Conservation (phyloP, 2,888 invertebrate species). For the Spodoptera littoralis region DNA sequence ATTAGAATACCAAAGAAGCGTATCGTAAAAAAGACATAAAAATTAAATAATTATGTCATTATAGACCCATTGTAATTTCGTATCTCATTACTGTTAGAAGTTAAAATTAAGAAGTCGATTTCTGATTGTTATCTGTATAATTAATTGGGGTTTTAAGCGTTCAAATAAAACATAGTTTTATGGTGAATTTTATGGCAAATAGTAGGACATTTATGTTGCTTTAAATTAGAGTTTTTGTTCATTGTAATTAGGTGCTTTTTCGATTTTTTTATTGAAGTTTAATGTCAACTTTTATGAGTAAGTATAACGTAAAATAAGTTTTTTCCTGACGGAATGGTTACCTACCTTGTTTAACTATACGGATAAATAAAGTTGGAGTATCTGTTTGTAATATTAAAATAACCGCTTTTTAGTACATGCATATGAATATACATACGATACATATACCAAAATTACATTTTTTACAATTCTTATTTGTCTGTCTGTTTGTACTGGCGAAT, state of each 20-base stretch:
- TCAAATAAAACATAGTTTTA: constrained; percentile 57
- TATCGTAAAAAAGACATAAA: constrained; percentile 49
- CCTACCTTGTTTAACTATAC: too few relatives aligned
- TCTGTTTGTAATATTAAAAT: too few relatives aligned
- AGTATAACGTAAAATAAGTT: too few relatives aligned
- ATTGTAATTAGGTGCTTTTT: constrained; percentile 36
- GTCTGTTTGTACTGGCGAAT: too few relatives aligned
- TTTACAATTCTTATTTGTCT: too few relatives aligned
- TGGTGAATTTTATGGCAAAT: constrained; percentile 57
- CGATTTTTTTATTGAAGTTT: constrained; percentile 24
- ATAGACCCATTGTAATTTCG: constrained; percentile 44
- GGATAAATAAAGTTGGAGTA: too few relatives aligned
- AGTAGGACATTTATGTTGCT: constrained; percentile 42
- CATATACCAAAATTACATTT: too few relatives aligned
- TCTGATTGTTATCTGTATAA: constrained; percentile 55
- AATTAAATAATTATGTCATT: constrained; percentile 60
- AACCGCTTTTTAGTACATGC: too few relatives aligned
- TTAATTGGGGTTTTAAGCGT: constrained; percentile 56
- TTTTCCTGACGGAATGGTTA: too few relatives aligned
- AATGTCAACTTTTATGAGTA: constrained; percentile 1
- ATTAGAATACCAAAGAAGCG: constrained; percentile 31
- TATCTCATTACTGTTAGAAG: constrained; percentile 50
- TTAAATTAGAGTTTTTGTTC: constrained; percentile 51
- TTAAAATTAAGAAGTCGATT: constrained; percentile 46
- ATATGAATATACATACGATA: too few relatives aligned